Conservation (phyloP, 2,888 invertebrate genomes). For the Hirtodrosophila trivittata region DNA sequence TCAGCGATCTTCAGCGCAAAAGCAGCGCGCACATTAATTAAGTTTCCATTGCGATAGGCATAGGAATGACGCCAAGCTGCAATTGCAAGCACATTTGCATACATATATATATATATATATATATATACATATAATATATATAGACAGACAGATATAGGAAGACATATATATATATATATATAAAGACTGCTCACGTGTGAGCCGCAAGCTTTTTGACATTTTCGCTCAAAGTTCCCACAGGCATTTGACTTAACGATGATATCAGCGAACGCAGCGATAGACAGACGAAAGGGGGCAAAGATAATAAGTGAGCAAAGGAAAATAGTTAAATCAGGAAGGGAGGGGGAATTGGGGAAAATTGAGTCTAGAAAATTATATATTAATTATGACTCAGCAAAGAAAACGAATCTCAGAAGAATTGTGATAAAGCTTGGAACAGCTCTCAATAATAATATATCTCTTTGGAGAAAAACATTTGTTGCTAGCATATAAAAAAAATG, state of each 20-base stretch:
- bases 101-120: constrained; percentile 2
- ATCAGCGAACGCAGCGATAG: constrained; percentile 26
- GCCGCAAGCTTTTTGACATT: constrained; percentile 50
- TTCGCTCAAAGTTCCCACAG: constrained; percentile 41
- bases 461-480: too few relatives aligned
- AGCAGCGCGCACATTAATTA: constrained; percentile 40
- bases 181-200: constrained; percentile 49
- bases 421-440: too few relatives aligned
- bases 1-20: constrained; percentile 31
- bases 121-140: constrained; percentile 4
- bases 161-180: neutral
- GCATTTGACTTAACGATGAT: constrained; percentile 37
- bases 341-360: neutral
- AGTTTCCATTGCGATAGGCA: constrained; percentile 58
- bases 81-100: neutral
- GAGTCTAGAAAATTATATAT: too few relatives aligned
- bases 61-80: constrained; percentile 27
- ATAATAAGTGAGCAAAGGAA: neutral
- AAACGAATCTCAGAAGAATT: too few relatives aligned
- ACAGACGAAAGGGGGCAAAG: neutral
- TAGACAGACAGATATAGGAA: neutral
- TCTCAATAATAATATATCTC: too few relatives aligned
- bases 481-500: too few relatives aligned
- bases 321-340: neutral
- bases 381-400: too few relatives aligned